These are phyloP conservation scores for Oppia nitens DNA, from an alignment of 1,140 invertebrate species.

Conservation along the genomic window DNA sequence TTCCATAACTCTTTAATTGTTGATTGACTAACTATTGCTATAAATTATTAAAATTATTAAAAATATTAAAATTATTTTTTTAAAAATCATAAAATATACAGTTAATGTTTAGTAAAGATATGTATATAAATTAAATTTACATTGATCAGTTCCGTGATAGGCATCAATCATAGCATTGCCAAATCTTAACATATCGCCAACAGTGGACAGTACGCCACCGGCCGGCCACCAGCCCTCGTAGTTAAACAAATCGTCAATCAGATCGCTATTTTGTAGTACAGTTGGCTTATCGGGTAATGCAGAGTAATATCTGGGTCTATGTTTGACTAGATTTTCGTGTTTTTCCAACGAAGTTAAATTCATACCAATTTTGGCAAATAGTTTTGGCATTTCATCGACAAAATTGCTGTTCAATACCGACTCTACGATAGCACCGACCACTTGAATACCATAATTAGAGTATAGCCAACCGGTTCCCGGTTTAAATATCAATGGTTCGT, in stretches of 20 bases:
- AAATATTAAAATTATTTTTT: too few species aligned
- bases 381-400: neutral
- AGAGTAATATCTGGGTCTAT: neutral
- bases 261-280: neutral
- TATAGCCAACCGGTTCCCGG: neutral
- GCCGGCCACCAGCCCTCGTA: conserved; percentile 5
- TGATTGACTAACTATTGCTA: neutral
- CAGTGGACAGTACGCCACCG: conserved; percentile 7
- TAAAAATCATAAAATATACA: neutral
- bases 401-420: neutral
- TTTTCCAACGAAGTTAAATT: neutral
- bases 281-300: neutral
- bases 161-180: neutral
- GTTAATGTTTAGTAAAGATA: neutral
- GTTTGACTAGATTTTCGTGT: neutral
- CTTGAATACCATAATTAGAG: neutral
- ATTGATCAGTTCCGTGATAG: neutral
- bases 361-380: neutral
- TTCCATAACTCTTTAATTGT: neutral
- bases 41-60: too few species aligned
- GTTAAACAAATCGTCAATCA: neutral
- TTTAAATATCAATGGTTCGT: neutral
- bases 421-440: neutral
- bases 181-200: conserved; percentile 1
- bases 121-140: neutral